phyloP scores from a whole-genome alignment of 2,888 invertebrate genomes.

The Corbicula japonica region DNA sequence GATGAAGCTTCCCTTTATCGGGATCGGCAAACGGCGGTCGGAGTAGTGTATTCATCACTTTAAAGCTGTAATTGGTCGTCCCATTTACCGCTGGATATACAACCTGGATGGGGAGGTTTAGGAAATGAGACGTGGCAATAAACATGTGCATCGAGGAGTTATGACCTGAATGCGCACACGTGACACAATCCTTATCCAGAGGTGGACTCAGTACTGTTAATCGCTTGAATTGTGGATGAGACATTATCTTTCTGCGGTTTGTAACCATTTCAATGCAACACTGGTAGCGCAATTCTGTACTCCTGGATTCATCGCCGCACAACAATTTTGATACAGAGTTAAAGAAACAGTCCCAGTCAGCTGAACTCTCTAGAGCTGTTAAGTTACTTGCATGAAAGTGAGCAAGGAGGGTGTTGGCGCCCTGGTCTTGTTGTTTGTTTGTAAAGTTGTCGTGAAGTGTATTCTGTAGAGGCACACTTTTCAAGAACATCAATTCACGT shows the following conservation, averaged over 20 bases:
- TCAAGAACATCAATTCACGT: too few species aligned
- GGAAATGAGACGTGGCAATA: slow-evolving; percentile 1
- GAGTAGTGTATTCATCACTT: slow-evolving; percentile 8
- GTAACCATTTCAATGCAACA: slow-evolving; percentile 9
- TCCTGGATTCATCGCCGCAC: slow-evolving; percentile 7
- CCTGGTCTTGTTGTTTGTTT: slow-evolving; percentile 22
- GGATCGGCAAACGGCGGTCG: slow-evolving; percentile 14
- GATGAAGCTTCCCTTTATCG: neutral
- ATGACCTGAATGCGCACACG: neutral
- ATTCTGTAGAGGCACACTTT: too few species aligned
- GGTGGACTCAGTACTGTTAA: neutral
- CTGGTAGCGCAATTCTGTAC: slow-evolving; percentile 7
- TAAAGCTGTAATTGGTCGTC: slow-evolving; percentile 5
- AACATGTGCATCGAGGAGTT: slow-evolving; percentile 18
- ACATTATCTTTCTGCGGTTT: neutral
- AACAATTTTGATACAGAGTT: slow-evolving; percentile 35
- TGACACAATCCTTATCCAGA: slow-evolving; percentile 6
- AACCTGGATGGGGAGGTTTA: slow-evolving; percentile 7
- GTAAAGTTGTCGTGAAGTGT: too few species aligned
- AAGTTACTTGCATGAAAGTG: slow-evolving; percentile 13
- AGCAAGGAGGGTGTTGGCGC: slow-evolving; percentile 13
- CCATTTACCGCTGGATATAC: slow-evolving; percentile 10
- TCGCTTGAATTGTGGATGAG: slow-evolving; percentile 14
- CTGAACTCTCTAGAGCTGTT: slow-evolving; percentile 13
- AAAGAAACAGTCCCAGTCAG: slow-evolving; percentile 44